Conservation (phyloP, 2,797 vertebrate genomes). For the Pogonophryne albipinna region DNA sequence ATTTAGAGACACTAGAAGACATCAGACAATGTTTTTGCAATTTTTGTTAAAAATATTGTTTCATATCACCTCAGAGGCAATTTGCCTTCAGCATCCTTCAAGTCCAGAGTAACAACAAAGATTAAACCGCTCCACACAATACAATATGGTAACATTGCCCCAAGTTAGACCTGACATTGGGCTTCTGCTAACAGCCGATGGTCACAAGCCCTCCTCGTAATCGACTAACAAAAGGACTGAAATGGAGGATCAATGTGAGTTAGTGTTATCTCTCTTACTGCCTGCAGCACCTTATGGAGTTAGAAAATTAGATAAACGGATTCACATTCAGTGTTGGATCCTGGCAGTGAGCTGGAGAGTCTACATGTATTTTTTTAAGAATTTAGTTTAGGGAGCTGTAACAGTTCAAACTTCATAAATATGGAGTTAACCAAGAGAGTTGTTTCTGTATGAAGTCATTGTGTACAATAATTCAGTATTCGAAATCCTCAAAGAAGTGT, state of each 20-base stretch:
- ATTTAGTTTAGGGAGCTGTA: conserved; percentile 16
- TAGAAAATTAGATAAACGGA: conserved; percentile 54
- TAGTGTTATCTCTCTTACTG: conserved; percentile 68
- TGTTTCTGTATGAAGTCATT: neutral
- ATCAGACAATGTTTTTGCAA: conserved; percentile 34
- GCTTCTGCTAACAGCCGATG: conserved; percentile 57
- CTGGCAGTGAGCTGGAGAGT: conserved; percentile 21
- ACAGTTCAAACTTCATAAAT: conserved; percentile 25
- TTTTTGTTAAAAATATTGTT: conserved; percentile 45
- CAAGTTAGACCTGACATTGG: conserved; percentile 73
- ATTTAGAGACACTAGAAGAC: conserved; percentile 25
- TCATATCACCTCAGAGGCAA: conserved; percentile 41
- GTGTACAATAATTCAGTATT: neutral
- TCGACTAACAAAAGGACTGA: conserved; percentile 71
- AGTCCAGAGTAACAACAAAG: conserved; percentile 37
- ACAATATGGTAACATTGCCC: conserved; percentile 53
- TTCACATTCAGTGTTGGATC: conserved; percentile 47
- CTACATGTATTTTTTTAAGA: conserved; percentile 10
- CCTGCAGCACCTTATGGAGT: conserved; percentile 48
- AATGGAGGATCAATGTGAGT: conserved; percentile 74
- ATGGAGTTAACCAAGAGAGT: neutral
- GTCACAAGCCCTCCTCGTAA: conserved; percentile 59
- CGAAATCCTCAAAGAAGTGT: neutral
- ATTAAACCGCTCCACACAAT: conserved; percentile 52
- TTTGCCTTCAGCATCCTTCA: conserved; percentile 52